A percentile compares a stretch with the other conserved stretches of the same genome.
phyloP scores from a whole-genome alignment of 2,888 invertebrate species.

The Eulithis prunata region DNA sequence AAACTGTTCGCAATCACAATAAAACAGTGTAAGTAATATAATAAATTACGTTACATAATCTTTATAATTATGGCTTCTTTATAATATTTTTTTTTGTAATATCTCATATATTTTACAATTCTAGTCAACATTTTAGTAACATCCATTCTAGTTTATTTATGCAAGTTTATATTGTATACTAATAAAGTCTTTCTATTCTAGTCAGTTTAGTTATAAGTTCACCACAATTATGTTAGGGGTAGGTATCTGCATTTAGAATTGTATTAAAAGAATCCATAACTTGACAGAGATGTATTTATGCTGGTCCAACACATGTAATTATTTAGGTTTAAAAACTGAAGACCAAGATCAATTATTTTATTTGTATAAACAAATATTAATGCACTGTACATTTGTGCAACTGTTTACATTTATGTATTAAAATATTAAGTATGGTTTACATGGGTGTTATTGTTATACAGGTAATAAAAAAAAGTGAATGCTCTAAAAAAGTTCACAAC shows the following conservation, averaged over 20 bases:
- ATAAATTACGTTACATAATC: conserved; percentile 3
- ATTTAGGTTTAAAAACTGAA: too few species aligned
- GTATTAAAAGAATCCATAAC: not conserved
- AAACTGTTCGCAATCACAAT: not conserved
- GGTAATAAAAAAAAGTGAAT: not conserved
- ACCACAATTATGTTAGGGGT: not conserved
- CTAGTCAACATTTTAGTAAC: conserved; percentile 16
- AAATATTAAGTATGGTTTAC: not conserved
- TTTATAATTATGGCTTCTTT: not conserved
- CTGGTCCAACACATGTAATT: too few species aligned
- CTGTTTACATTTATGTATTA: not conserved
- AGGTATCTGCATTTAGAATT: conserved; percentile 8
- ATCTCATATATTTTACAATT: conserved; percentile 4
- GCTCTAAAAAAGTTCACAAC: not conserved
- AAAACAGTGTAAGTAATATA: not conserved
- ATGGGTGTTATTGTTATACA: conserved; percentile 39
- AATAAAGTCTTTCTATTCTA: conserved; percentile 21
- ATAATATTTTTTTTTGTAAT: not conserved
- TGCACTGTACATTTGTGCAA: too few species aligned
- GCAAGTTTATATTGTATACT: conserved; percentile 7
- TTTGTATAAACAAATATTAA: too few species aligned
- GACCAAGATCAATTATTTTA: too few species aligned
- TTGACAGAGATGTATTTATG: too few species aligned
- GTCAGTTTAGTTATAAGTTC: conserved; percentile 33
- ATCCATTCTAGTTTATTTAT: not conserved